These are phyloP conservation scores for Lasioglossum albipes DNA, from an alignment of 1,140 invertebrate genomes.

Conservation along the genomic window DNA sequence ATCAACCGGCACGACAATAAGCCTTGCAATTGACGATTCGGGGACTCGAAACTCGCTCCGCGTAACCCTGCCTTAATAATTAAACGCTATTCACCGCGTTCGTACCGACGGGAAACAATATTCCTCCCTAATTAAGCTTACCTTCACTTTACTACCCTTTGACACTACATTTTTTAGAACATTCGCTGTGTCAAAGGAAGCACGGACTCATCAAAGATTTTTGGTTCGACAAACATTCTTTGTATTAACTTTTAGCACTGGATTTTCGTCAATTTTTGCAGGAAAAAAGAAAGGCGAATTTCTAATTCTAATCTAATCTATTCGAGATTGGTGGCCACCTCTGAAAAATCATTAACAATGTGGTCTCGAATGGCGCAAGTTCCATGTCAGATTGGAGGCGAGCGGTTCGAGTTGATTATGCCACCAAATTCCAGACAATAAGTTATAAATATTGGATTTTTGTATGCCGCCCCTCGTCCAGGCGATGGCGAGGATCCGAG, in stretches of 20 bases:
- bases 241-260: too few species aligned
- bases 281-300: too few species aligned
- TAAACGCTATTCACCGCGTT: neutral
- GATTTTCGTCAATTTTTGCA: too few species aligned
- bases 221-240: too few species aligned
- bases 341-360: too few species aligned
- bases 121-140: neutral
- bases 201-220: too few species aligned
- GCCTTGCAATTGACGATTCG: neutral
- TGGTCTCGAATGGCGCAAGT: neutral
- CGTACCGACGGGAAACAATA: neutral
- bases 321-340: too few species aligned
- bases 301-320: too few species aligned
- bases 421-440: conserved; percentile 73
- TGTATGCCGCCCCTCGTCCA: conserved; percentile 53
- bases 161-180: too few species aligned
- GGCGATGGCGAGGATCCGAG: conserved; percentile 33
- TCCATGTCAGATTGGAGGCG: neutral
- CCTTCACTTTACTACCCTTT: neutral
- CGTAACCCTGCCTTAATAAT: neutral
- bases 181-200: too few species aligned
- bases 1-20: neutral
- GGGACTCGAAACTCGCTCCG: neutral
- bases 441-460: conserved; percentile 78
- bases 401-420: neutral